Evolutionary conservation across 2,113 vertebrate species (phyloP).

Genomic region (Lagopus muta): DNA sequence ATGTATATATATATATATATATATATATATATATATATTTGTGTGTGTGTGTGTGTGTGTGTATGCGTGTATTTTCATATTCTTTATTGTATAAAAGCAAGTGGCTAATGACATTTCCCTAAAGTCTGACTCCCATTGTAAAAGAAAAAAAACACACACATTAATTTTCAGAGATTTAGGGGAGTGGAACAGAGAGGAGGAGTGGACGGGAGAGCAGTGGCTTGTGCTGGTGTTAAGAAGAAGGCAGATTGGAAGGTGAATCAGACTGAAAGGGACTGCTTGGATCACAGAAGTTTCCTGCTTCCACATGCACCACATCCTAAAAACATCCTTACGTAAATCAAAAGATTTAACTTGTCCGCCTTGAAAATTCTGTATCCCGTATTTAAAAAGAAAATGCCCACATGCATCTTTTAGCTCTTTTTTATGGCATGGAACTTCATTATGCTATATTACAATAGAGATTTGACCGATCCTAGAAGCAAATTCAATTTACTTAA

Average conservation of each 20-base stretch:
- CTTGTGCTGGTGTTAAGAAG: neutral
- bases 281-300: neutral
- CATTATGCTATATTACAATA: neutral
- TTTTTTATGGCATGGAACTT: neutral
- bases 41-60: neutral
- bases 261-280: neutral
- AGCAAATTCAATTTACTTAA: neutral
- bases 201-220: neutral
- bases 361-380: neutral
- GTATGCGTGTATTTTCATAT: neutral
- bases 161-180: neutral
- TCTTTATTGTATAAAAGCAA: neutral
- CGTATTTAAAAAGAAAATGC: neutral
- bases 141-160: neutral
- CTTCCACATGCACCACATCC: neutral
- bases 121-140: neutral
- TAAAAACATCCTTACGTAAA: neutral
- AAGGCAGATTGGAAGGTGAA: neutral
- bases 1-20: neutral
- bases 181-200: too few species aligned
- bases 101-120: neutral
- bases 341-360: neutral
- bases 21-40: too few species aligned
- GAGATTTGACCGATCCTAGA: constrained; percentile 9
- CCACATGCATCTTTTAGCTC: neutral